Evolutionary conservation across 2,888 invertebrate genomes (phyloP).

Genomic region (Ochlodes sylvanus): DNA sequence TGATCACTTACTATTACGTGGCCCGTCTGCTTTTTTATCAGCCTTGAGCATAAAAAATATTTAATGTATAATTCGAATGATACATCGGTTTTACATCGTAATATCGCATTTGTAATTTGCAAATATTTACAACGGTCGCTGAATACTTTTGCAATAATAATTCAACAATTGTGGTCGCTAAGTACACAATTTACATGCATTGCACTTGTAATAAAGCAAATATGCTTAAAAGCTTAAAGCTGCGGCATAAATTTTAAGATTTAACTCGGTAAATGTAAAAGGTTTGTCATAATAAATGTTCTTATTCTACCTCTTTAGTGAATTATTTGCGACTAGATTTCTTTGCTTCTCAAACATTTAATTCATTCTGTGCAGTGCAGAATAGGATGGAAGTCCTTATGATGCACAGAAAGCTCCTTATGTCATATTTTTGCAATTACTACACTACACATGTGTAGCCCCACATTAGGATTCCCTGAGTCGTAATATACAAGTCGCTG

Average conservation of each 20-base stretch:
- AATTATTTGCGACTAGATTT: neutral
- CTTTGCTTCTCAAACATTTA: neutral
- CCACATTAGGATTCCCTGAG: no score
- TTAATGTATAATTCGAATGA: no score
- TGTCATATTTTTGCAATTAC: no score
- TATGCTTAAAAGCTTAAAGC: slow-evolving; percentile 32
- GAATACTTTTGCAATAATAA: slow-evolving; percentile 5
- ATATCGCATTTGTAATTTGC: neutral
- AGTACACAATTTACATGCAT: slow-evolving; percentile 22
- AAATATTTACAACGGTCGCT: neutral
- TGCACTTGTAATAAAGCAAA: slow-evolving; percentile 32
- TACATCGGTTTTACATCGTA: no score
- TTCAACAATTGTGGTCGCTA: slow-evolving; percentile 11
- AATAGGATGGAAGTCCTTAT: no score
- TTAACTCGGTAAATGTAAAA: slow-evolving; percentile 27
- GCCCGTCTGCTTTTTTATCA: no score
- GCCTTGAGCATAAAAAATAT: no score
- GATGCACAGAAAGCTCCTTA: no score
- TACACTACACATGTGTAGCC: no score
- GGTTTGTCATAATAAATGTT: slow-evolving; percentile 32
- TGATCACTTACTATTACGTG: no score
- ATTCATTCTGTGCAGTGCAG: no score
- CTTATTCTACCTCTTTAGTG: neutral
- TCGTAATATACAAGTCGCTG: no score
- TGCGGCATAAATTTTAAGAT: slow-evolving; percentile 19